A percentile compares a stretch with the other conserved stretches of the same genome.
Evolutionary conservation across 2,888 invertebrate species (phyloP).

Genomic region (Papilio gigon): DNA sequence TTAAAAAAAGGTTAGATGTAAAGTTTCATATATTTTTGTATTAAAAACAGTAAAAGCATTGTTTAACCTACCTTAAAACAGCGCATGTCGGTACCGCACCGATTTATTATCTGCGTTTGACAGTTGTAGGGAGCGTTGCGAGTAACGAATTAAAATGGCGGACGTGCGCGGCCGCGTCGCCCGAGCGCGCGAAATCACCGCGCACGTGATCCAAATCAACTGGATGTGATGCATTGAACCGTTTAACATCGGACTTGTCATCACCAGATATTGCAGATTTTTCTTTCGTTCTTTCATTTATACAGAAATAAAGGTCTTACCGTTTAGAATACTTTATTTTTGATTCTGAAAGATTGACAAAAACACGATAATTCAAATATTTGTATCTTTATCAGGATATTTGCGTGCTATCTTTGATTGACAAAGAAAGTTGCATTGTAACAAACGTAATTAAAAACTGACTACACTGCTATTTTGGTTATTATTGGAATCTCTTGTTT

Average conservation of each 20-base stretch:
- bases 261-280: slow-evolving; percentile 10
- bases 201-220: slow-evolving; percentile 44
- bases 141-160: slow-evolving; percentile 48
- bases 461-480: too few relatives aligned
- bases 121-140: slow-evolving; percentile 31
- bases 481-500: too few relatives aligned
- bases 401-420: too few relatives aligned
- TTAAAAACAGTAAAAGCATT: slow-evolving; percentile 1
- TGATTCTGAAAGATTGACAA: too few relatives aligned
- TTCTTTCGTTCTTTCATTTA: background rate
- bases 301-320: too few relatives aligned
- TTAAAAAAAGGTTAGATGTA: too few relatives aligned
- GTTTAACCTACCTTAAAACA: slow-evolving; percentile 25
- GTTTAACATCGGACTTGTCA: slow-evolving; percentile 1
- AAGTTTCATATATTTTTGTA: background rate
- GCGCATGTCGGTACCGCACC: slow-evolving; percentile 14
- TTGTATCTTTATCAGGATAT: too few relatives aligned
- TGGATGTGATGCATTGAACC: background rate
- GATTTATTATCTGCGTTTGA: slow-evolving; percentile 39
- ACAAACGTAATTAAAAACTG: too few relatives aligned
- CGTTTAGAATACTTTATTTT: too few relatives aligned
- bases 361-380: too few relatives aligned
- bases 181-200: slow-evolving; percentile 43
- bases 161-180: slow-evolving; percentile 43
- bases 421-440: too few relatives aligned